Evolutionary conservation across 2,888 invertebrate species (phyloP), one percentile per base, ranked within the genome.

Genomic region (Synanthedon andrenaeformis): DNA sequence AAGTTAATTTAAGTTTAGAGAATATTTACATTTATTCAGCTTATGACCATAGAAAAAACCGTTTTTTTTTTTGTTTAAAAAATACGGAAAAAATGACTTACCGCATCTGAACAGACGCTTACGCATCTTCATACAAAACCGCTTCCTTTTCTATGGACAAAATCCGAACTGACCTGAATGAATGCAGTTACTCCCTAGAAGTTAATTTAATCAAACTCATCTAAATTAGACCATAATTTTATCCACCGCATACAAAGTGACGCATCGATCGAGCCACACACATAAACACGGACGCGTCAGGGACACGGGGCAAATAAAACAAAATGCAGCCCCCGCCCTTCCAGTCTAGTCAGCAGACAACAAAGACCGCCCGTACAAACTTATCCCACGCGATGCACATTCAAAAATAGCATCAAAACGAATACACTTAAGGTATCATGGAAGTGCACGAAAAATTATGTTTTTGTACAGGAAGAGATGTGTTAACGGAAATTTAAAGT

Each of bases 321-420:
- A 82, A 83, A 82, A 79, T 72, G 75, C 72, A 73, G 72, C 78
- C 74, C 64, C 64, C 63, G 62, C 71, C 72, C 72, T 23, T 65
- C 62, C 67, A 69, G 82, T 80, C 82, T 81, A 78, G 79, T 74
- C 76, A 62, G 74, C 76, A 85, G 85, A 85, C 85, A 84, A 85
- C 85, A 85, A 85, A 85, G 85, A 76, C 75, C 74, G 70, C 65
- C 59, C 66, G 59, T 57, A 59, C 81, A 67, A 79, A 69, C 63
- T 67, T 72, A 69, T 58, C 56, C 54, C 57, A 48, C 42, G 50
- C 42, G 14, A 6, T 4, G 42, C 23, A 53, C 55, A 62, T 53
- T 52, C 57, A 6, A 75, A 67, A 63, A 56, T 60, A n/a, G 55
- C 51, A 63, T 55, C 49, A 77, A 73, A 58, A 0, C 0, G 2